Base-by-base conservation (phyloP, 2,888 invertebrate species). In the Ernsta delagoae region DNA sequence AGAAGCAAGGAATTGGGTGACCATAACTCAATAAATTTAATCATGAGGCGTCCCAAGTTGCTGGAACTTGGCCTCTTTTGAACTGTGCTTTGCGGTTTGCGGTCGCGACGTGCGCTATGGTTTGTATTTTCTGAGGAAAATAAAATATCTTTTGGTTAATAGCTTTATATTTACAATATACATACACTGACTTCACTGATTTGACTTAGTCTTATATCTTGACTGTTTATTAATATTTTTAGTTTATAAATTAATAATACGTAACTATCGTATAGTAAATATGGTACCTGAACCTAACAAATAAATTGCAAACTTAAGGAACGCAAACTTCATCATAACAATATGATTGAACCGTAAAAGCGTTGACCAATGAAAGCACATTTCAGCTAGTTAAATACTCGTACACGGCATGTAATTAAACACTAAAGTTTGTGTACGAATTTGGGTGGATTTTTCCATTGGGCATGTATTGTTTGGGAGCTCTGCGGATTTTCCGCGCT, bases 21-120 rank as follows among this genome's bases (percentile, higher is more conserved):
- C 85, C 83, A 84, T 88, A 88, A 88, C 83, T 89, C 85, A 84
- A 78, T 77, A 84, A 88, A 89, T 89, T 87, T 87, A 89, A 90
- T 88, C 87, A 88, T 86, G 83, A 80, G 78, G 77, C 73, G 65
- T 39, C n/a, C 11, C 70, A 65, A 70, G 62, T 72, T 74, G 75
- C 76, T 75, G 75, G 76, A 83, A 84, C 78, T 85, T 82, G 75
- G 76, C 53, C 61, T 73, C 77, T 73, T 70, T 77, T 73, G 72
- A 73, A 70, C 65, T 65, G 61, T 67, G 70, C 41, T 64, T 50
- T 70, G 65, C 36, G 61, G 36, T 36, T 50, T 70, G 65, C 43
- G 62, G 12, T 48, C 6, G 34, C 24, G 39, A 36, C 3, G 36
- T 60, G 24, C 39, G 16, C 48, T 34, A 11, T 5, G 34, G 34